Percentiles rank a stretch among this genome's conserved stretches.
phyloP scores from a whole-genome alignment of 1,140 invertebrate species.

The Caenorhabditis elegans region DNA sequence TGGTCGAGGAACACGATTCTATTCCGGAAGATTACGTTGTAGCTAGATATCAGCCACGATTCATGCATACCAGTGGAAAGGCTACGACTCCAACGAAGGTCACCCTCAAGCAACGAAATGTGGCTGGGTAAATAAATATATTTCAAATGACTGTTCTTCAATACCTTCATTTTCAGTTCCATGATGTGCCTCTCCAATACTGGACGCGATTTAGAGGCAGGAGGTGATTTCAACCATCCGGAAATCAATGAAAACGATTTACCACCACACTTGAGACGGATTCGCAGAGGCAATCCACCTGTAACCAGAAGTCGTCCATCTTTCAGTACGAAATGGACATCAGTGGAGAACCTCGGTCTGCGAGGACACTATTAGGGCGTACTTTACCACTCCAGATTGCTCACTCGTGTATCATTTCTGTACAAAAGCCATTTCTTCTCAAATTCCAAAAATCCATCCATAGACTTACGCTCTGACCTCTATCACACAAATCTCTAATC shows the following conservation, averaged over 20 bases:
- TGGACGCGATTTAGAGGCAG: background rate
- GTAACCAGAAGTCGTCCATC: background rate
- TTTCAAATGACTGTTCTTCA: no score
- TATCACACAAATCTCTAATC: conserved; percentile 9
- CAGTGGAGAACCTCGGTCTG: conserved; percentile 5
- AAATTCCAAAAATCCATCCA: background rate
- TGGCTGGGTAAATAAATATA: background rate
- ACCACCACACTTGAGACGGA: conserved; percentile 2
- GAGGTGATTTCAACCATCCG: background rate
- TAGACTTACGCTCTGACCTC: background rate
- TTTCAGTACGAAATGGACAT: background rate
- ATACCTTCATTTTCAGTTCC: background rate
- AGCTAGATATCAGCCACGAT: background rate
- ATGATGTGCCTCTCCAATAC: conserved; percentile 16
- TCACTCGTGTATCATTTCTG: conserved; percentile 9
- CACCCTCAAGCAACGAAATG: background rate
- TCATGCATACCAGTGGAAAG: background rate
- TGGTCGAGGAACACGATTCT: background rate
- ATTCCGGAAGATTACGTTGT: background rate
- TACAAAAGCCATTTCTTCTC: background rate
- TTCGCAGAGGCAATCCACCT: background rate
- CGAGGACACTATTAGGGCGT: background rate
- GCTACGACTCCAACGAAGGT: conserved; percentile 1
- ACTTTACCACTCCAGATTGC: background rate
- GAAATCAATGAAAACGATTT: background rate